A percentile compares a stretch with the other conserved stretches of the same genome.
Evolutionary conservation across 2,113 vertebrate genomes (phyloP).

Genomic region (Peucedramus taeniatus): DNA sequence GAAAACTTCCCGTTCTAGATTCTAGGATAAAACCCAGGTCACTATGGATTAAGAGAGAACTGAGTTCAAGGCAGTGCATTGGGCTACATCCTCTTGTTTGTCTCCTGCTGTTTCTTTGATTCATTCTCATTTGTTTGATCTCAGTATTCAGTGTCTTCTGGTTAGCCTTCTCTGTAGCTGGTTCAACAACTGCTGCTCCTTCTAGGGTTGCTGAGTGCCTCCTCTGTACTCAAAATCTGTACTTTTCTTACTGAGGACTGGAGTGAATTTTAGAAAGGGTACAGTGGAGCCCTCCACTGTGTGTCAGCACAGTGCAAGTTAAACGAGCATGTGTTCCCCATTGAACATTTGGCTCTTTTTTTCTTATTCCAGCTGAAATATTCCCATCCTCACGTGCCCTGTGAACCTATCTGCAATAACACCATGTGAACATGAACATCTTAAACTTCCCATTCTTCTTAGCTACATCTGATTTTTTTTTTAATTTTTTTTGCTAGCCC

Average conservation of each 20-base stretch:
- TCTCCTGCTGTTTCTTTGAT: not conserved
- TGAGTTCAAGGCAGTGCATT: not conserved
- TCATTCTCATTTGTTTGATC: not conserved
- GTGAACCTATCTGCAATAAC: not conserved
- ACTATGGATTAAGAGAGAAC: not conserved
- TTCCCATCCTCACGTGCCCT: not conserved
- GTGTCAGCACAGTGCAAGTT: slow-evolving; percentile 25
- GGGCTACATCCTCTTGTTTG: not conserved
- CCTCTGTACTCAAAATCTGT: not conserved
- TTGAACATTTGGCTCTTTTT: not conserved
- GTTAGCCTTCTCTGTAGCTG: not conserved
- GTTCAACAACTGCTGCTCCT: not conserved
- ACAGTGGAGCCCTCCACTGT: not conserved
- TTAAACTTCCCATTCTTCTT: not conserved
- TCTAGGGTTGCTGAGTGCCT: not conserved
- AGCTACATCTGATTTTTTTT: not conserved
- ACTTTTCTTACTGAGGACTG: not conserved
- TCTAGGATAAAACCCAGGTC: not conserved
- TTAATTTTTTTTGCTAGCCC: not conserved
- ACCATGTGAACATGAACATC: not conserved
- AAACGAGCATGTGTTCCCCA: not conserved
- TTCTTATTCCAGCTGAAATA: not conserved
- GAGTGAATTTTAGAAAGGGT: not conserved
- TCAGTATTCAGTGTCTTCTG: not conserved
- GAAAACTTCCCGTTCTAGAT: not conserved